Base-by-base conservation (phyloP, 2,888 invertebrate species). In the Pelosia muscerda region DNA sequence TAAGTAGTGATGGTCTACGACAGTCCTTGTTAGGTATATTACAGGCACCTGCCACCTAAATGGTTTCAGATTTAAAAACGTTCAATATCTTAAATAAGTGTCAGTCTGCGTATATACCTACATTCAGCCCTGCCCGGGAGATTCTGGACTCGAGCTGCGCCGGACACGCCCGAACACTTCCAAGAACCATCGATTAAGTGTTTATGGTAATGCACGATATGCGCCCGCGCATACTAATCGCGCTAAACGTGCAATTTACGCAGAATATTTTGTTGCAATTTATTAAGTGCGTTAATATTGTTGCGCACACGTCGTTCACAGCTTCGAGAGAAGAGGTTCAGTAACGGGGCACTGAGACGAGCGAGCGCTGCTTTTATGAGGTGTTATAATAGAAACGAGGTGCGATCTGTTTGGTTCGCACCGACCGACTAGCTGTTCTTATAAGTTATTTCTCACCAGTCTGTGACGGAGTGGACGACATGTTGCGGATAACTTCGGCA, bases 221-320 rank as follows among this genome's bases (percentile, higher is more conserved):
- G 83, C 81, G 81, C 73, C 65, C 64, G 78, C 73, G 77, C 81
- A 80, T 80, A 75, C 63, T 65, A 58, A 60, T 54, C 69, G 62
- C 70, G 26, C 64, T 75, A 69, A 79, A 71, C 65, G 68, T 53
- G 73, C 68, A 68, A 67, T 79, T 74, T 68, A 65, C 66, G 59
- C 65, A 69, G 42, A 71, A 71, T 72, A 79, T 59, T 72, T 76
- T 69, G 75, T 67, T 70, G 62, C 28, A 60, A 38, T 55, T 67
- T 75, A 72, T 68, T 15, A 63, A 23, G 54, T 54, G 23, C 54
- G 54, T 61, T 63, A 76, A 73, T 79, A 66, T 63, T 63, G 58
- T 56, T 57, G 26, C 60, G 42, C 38, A 49, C 55, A 56, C 38
- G 42, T 64, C 55, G 54, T 60, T 26, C 22, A 34, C 49, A 26